Base-by-base conservation (phyloP, 2,113 vertebrate species). In the Engystomops pustulosus region DNA sequence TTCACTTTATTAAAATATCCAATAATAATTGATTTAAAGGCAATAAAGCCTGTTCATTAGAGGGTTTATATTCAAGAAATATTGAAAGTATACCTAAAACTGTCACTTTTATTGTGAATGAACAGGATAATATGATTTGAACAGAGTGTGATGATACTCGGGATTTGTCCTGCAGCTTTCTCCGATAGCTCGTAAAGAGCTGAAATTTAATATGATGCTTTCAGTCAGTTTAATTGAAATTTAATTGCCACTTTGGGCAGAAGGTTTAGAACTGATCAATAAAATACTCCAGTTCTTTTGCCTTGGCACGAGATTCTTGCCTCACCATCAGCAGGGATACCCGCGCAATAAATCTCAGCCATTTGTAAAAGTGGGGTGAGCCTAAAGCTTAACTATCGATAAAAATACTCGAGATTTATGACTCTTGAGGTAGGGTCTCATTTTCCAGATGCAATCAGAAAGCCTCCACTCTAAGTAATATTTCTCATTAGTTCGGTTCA, bases 151-250 rank as follows among this genome's bases (percentile, higher is more conserved):
- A 99, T 98, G 95, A 96, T 96, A 97, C 96, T 96, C 94, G 94
- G 95, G 96, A 95, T 97, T 96, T 98, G 96, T 99, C 97, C 97
- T 95, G 95, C 95, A 97, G 97, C 96, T 97, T 98, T 98, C 97
- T 97, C 96, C 94, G 89, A 94, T 95, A 96, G 97, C 96, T 98
- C 97, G 93, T 99, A 98, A 99, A 99, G 96, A 95, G 95, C 95
- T 95, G 95, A 95, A 98, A 97, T 98, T 98, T 99, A 98, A 98
- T 98, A 97, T 96, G 97, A 98, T 98, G 97, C 96, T 97, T 99
- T 98, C 97, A 97, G 96, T 98, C 96, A 96, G 96, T 97, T 99
- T 98, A 99, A 99, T 99, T 99, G 96, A 99, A 99, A 97, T 99
- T 97, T 99, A 99, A 99, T 99, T 98, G 97, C 96, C 96, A 97